Conservation (phyloP, 2,113 vertebrate genomes). For the Neopipo cinnamomea region DNA sequence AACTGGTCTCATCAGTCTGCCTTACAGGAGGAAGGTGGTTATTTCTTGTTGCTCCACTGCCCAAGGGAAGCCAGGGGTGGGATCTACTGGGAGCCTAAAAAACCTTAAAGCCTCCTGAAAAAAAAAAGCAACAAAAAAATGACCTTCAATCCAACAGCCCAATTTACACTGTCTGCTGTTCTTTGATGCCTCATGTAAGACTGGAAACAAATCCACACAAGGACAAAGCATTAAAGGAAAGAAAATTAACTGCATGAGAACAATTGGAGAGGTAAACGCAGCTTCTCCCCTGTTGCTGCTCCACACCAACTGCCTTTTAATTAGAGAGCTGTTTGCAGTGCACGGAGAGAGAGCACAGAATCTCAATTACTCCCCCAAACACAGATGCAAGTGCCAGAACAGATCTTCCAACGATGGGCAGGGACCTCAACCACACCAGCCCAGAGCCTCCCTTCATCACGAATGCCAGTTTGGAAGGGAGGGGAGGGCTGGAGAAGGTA, state of each 20-base stretch:
- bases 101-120: background rate
- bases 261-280: slow-evolving; percentile 15
- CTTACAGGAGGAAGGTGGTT: background rate
- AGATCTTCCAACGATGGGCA: background rate
- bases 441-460: background rate
- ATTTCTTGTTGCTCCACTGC: background rate
- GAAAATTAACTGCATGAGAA: slow-evolving; percentile 42
- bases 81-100: background rate
- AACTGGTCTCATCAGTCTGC: slow-evolving; percentile 32
- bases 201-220: slow-evolving; percentile 25
- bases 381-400: background rate
- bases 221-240: slow-evolving; percentile 38
- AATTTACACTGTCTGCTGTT: background rate
- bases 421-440: background rate
- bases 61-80: background rate
- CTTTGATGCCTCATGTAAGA: background rate
- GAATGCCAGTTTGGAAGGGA: background rate
- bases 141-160: background rate
- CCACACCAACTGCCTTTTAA: slow-evolving; percentile 44
- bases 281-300: slow-evolving; percentile 42
- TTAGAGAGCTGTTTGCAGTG: slow-evolving; percentile 20
- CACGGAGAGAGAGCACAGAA: background rate
- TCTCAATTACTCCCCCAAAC: slow-evolving; percentile 14
- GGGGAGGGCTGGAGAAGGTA: background rate
- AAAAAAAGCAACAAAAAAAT: background rate